Evolutionary conservation across 2,113 vertebrate genomes (phyloP).

Genomic region (Talpa occidentalis): DNA sequence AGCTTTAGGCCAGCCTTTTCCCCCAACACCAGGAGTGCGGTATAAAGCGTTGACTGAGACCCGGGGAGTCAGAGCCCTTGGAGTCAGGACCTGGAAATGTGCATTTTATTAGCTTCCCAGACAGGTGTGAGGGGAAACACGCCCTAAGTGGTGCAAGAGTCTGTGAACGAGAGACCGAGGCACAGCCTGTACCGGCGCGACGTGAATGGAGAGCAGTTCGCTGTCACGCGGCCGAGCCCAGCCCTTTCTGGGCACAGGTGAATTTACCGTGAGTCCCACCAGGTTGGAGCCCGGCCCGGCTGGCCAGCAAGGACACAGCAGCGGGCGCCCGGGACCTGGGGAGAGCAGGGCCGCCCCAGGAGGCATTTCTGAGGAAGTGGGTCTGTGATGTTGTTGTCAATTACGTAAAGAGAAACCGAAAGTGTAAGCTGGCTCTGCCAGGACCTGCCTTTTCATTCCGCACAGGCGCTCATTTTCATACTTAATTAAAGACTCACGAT

Average conservation of each 20-base stretch:
- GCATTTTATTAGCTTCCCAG: background rate
- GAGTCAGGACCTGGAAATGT: background rate
- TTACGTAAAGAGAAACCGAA: background rate
- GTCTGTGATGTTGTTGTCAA: background rate
- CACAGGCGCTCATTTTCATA: background rate
- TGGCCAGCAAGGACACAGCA: no score
- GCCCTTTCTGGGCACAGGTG: background rate
- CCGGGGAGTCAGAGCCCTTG: background rate
- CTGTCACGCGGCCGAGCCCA: no score
- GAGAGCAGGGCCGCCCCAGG: background rate
- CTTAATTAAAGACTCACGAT: background rate
- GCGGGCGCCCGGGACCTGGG: background rate
- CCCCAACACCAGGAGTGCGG: no score
- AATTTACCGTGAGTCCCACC: background rate
- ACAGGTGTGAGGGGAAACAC: no score
- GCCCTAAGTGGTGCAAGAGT: accelerated
- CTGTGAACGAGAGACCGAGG: background rate
- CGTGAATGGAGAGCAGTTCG: no score
- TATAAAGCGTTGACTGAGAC: background rate
- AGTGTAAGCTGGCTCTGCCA: background rate
- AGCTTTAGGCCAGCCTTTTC: no score
- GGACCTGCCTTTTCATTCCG: background rate
- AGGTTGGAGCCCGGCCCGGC: background rate
- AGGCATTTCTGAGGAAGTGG: background rate
- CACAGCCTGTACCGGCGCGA: no score